These are phyloP conservation scores for Sylvilagus bachmani DNA, from an alignment of 2,113 vertebrate genomes.

Conservation along the genomic window DNA sequence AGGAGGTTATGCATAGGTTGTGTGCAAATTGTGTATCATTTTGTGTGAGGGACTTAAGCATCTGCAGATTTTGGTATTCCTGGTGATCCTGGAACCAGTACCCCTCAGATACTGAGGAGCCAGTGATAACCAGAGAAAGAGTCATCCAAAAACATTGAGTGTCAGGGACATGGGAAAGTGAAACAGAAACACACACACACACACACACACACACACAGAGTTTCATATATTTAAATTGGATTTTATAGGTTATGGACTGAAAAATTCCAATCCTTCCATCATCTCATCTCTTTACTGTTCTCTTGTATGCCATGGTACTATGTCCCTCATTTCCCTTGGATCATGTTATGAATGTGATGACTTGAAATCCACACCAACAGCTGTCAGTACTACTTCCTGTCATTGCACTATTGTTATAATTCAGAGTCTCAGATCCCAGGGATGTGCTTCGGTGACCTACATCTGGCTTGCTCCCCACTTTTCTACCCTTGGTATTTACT, in stretches of 20 bases:
- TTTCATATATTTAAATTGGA: background rate
- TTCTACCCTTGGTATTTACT: background rate
- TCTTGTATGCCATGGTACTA: background rate
- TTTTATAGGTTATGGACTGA: background rate
- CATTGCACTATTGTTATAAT: rapidly evolving
- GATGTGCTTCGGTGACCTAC: rapidly evolving
- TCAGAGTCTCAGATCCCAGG: background rate
- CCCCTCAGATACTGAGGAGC: no score
- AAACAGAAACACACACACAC: background rate
- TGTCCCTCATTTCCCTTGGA: background rate
- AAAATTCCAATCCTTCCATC: background rate
- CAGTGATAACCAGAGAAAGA: background rate
- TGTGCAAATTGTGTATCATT: no score
- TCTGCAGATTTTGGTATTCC: no score
- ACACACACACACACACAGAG: background rate
- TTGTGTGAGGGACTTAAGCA: no score
- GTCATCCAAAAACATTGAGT: background rate
- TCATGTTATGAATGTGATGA: background rate
- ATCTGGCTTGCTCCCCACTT: background rate
- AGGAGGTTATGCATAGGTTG: no score
- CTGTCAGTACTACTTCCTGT: rapidly evolving
- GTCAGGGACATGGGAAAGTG: background rate
- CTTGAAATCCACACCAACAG: background rate
- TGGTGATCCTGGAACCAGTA: no score
- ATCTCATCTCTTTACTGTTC: rapidly evolving